A percentile compares a stretch with the other conserved stretches of the same genome.
Conservation (phyloP, 2,888 invertebrate species). For the Lasius platythorax region DNA sequence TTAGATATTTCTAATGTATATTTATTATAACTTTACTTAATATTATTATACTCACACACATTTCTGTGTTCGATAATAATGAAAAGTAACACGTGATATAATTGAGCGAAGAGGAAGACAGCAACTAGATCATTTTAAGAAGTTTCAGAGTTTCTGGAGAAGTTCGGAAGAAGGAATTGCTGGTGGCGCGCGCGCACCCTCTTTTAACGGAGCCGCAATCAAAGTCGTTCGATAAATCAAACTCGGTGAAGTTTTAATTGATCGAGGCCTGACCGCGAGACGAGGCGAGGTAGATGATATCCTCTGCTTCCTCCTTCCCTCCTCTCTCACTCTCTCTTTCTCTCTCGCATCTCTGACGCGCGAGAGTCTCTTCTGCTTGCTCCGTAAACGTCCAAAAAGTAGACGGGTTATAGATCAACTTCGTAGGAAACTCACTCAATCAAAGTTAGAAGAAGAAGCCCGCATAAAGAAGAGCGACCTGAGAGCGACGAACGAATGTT, state of each 20-base stretch:
- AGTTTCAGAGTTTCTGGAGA: conserved; percentile 8
- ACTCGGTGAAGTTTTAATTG: conserved; percentile 74
- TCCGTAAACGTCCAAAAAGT: conserved; percentile 53
- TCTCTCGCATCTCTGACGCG: background rate
- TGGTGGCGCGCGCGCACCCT: conserved; percentile 14
- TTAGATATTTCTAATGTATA: background rate
- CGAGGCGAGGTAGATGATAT: conserved; percentile 36
- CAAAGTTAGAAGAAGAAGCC: conserved; percentile 59
- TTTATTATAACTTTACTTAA: background rate
- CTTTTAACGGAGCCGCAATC: conserved; percentile 65
- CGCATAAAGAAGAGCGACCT: conserved; percentile 20
- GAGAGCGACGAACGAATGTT: conserved; percentile 42
- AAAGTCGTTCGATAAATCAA: conserved; percentile 77
- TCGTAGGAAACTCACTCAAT: conserved; percentile 64
- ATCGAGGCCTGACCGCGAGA: conserved; percentile 59
- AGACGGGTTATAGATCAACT: conserved; percentile 68
- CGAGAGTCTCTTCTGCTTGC: conserved; percentile 15
- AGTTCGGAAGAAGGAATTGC: conserved; percentile 25
- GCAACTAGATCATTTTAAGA: conserved; percentile 14
- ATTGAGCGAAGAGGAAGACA: background rate
- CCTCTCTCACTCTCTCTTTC: background rate
- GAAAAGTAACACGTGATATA: background rate
- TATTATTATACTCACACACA: background rate
- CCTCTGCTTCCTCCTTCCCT: background rate
- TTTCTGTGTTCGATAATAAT: background rate